Conservation (phyloP, 2,888 invertebrate genomes). For the Antheraea yamamai region DNA sequence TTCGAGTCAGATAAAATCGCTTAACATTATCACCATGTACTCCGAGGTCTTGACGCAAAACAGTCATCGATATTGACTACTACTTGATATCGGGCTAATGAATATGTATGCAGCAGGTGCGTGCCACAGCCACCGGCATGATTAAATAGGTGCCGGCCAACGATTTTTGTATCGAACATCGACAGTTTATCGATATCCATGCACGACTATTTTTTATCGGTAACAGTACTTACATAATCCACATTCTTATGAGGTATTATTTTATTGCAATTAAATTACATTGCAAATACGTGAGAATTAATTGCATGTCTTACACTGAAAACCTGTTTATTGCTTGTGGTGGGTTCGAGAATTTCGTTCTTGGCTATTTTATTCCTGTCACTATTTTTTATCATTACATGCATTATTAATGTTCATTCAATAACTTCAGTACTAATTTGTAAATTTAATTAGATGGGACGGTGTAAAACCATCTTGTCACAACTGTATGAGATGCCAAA, state of each 20-base stretch:
- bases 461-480: background rate
- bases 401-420: constrained; percentile 7
- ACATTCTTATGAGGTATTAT: constrained; percentile 11
- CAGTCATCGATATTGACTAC: constrained; percentile 69
- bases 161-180: constrained; percentile 70
- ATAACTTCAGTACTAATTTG: constrained; percentile 1
- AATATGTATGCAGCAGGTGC: constrained; percentile 80
- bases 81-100: constrained; percentile 67
- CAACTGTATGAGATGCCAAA: background rate
- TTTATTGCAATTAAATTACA: constrained; percentile 9
- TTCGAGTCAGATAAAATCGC: constrained; percentile 23
- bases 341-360: background rate
- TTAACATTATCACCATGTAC: constrained; percentile 34
- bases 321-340: constrained; percentile 13
- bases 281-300: constrained; percentile 12
- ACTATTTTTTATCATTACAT: background rate
- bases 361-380: constrained; percentile 1
- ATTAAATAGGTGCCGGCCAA: constrained; percentile 75
- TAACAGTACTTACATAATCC: constrained; percentile 30
- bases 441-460: constrained; percentile 2
- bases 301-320: constrained; percentile 14
- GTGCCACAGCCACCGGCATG: constrained; percentile 50
- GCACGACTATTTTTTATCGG: constrained; percentile 45
- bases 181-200: constrained; percentile 53
- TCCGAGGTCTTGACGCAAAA: constrained; percentile 53